Percentiles rank a stretch among this genome's conserved stretches.
Evolutionary conservation across 2,113 vertebrate species (phyloP).

Genomic region (Pteruthius melanotis): DNA sequence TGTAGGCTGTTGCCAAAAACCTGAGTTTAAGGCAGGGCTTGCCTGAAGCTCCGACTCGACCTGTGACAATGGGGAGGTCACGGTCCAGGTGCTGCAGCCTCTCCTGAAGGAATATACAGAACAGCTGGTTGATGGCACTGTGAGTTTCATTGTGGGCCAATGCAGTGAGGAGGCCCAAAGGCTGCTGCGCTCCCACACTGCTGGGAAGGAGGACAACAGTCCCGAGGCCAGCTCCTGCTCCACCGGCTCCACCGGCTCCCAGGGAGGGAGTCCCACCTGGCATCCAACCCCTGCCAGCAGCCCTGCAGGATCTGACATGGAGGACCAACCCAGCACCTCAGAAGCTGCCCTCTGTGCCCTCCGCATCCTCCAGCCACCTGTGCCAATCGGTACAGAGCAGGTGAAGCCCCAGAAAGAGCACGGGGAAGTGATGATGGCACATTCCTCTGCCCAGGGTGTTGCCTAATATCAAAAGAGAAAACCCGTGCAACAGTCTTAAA

Average conservation of each 20-base stretch:
- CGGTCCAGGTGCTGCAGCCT: background rate
- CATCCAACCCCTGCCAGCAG: background rate
- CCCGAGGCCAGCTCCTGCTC: background rate
- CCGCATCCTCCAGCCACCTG: background rate
- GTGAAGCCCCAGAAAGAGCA: background rate
- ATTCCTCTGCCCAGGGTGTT: background rate
- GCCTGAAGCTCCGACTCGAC: background rate
- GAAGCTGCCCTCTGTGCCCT: background rate
- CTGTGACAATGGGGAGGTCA: background rate
- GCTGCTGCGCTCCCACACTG: background rate
- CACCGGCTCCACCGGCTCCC: background rate
- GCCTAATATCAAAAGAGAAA: background rate
- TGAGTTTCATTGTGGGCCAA: background rate
- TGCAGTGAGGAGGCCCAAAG: background rate
- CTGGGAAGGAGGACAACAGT: background rate
- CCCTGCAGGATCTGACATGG: background rate
- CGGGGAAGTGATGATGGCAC: too few species aligned
- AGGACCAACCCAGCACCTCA: background rate
- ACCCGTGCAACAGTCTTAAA: background rate
- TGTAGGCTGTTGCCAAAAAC: background rate
- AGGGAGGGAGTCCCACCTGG: background rate
- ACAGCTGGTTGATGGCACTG: background rate
- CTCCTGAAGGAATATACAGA: background rate
- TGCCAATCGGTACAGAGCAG: background rate
- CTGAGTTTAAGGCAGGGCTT: background rate